phyloP scores from a whole-genome alignment of 2,888 invertebrate species.

The Gerris lacustris region DNA sequence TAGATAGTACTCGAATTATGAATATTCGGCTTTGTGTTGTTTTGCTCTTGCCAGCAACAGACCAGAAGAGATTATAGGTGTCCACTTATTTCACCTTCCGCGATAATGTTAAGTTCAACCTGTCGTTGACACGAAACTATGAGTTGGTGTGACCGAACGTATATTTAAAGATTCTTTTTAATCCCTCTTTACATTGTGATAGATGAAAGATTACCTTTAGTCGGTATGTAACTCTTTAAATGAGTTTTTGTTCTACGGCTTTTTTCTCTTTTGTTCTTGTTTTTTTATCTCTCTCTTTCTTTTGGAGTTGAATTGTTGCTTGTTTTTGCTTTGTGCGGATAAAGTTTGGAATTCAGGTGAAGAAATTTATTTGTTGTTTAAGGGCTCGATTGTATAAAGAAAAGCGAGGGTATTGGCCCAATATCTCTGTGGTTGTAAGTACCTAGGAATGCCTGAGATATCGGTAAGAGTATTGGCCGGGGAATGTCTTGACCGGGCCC shows the following conservation, averaged over 20 bases:
- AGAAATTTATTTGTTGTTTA: not conserved
- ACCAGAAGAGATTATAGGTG: not conserved
- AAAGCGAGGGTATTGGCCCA: not conserved
- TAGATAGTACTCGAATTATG: not conserved
- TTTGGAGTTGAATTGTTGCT: not conserved
- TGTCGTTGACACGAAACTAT: too few species aligned
- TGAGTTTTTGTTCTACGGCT: too few species aligned
- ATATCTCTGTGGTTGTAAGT: not conserved
- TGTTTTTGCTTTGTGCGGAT: not conserved
- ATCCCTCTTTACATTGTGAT: too few species aligned
- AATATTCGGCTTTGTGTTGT: not conserved
- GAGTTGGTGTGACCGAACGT: too few species aligned
- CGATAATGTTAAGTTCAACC: too few species aligned
- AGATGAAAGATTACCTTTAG: too few species aligned
- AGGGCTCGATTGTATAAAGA: not conserved
- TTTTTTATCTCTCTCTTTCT: not conserved
- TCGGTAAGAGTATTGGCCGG: not conserved
- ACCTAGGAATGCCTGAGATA: not conserved
- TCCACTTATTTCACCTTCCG: too few species aligned
- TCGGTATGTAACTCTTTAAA: too few species aligned
- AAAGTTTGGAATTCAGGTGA: slow-evolving; percentile 3
- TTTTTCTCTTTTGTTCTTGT: not conserved
- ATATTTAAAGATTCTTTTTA: too few species aligned
- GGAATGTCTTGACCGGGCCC: not conserved
- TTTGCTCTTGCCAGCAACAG: not conserved